Evolutionary conservation across 23 tunicate species (phyloP).

Genomic region (Oikopleura dioica): DNA sequence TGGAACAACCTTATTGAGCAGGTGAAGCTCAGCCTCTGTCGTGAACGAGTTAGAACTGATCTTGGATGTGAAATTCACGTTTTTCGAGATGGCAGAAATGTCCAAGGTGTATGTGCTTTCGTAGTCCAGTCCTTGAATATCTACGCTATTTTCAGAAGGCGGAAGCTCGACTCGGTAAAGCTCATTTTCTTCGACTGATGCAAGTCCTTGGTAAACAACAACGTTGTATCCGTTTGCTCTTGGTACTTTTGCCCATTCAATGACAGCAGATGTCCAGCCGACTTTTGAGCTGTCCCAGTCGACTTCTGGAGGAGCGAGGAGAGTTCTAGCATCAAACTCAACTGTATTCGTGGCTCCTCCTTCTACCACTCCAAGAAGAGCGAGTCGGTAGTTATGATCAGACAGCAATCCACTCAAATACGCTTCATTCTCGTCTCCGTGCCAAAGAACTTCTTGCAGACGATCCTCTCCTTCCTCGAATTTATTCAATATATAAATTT

Average conservation of each 20-base stretch:
- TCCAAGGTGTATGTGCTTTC: background rate
- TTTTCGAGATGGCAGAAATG: background rate
- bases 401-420: background rate
- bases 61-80: background rate
- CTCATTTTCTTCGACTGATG: too few relatives aligned
- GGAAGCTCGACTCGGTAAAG: too few relatives aligned
- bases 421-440: background rate
- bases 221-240: background rate
- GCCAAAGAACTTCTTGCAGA: background rate
- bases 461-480: background rate
- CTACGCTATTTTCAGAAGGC: background rate
- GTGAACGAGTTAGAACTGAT: background rate
- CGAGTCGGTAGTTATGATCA: background rate
- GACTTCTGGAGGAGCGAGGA: background rate
- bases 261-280: slow-evolving; percentile 10
- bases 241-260: background rate
- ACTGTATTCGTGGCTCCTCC: background rate
- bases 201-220: background rate
- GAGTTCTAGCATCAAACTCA: background rate
- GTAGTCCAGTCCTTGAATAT: background rate
- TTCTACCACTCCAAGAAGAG: background rate
- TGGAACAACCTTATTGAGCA: background rate
- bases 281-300: background rate
- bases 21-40: background rate
- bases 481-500: background rate